Percentiles rank a stretch among this genome's conserved stretches.
These are phyloP conservation scores for Temnothorax nylanderi DNA, from an alignment of 1,140 invertebrate genomes.

Conservation along the genomic window DNA sequence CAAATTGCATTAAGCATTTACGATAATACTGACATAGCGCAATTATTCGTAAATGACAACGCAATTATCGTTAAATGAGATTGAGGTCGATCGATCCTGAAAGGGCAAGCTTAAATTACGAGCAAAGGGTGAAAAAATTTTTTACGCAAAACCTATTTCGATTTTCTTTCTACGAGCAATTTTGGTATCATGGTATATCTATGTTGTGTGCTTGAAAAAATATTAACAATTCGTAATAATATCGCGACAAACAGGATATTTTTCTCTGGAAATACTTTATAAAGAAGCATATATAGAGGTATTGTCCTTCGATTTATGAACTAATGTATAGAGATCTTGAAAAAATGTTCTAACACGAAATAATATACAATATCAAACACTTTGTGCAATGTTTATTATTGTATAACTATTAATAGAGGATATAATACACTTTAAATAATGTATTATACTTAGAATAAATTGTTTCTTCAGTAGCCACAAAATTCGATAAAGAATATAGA, in stretches of 20 bases:
- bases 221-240: not conserved
- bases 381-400: not conserved
- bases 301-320: not conserved
- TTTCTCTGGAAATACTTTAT: not conserved
- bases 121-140: not conserved
- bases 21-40: slow-evolving; percentile 8
- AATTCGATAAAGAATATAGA: not conserved
- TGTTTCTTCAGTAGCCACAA: not conserved
- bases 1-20: slow-evolving; percentile 14
- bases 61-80: slow-evolving; percentile 40
- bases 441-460: not conserved
- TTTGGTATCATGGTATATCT: not conserved
- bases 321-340: not conserved
- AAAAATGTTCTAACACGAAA: not conserved
- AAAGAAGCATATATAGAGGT: not conserved
- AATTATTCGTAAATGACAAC: slow-evolving; percentile 16
- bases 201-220: not conserved
- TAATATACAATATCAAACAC: not conserved
- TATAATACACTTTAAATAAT: not conserved
- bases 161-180: not conserved
- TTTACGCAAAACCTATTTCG: not conserved
- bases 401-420: not conserved
- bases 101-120: not conserved
- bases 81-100: slow-evolving; percentile 7
- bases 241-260: not conserved